phyloP scores from a whole-genome alignment of 2,888 invertebrate genomes.

The Psylliodes chrysocephalus region DNA sequence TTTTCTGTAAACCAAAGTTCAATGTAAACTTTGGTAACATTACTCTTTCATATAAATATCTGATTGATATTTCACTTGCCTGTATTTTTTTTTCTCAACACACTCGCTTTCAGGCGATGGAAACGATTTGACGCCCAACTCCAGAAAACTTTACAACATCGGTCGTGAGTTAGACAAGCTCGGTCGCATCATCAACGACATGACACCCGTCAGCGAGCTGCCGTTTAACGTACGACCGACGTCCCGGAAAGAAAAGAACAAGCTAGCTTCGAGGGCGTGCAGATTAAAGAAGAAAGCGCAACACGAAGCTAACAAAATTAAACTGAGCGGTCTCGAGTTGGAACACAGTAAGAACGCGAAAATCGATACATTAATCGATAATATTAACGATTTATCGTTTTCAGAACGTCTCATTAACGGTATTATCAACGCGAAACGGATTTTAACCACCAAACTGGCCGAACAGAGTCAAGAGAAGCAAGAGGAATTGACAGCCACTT shows the following conservation, averaged over 20 bases:
- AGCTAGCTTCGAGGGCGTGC: conserved; percentile 95
- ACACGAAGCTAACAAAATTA: conserved; percentile 98
- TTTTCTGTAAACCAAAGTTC: no score
- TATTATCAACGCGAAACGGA: conserved; percentile 80
- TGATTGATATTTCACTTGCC: no score
- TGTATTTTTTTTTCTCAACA: no score
- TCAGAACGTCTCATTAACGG: conserved; percentile 82
- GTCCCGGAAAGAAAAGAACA: conserved; percentile 98
- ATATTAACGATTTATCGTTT: no score
- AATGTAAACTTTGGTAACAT: no score
- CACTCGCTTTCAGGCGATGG: conserved; percentile 94
- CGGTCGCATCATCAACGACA: conserved; percentile 91
- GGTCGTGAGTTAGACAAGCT: conserved; percentile 93
- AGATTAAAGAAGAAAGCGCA: conserved; percentile 98
- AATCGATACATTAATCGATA: no score
- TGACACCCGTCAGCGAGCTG: conserved; percentile 94
- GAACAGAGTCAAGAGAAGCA: conserved; percentile 68
- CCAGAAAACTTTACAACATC: conserved; percentile 88
- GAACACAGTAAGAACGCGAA: conserved; percentile 90
- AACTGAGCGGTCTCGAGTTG: conserved; percentile 89
- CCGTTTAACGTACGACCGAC: conserved; percentile 90
- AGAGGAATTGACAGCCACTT: conserved; percentile 76
- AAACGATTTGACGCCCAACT: conserved; percentile 96
- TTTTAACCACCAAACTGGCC: conserved; percentile 74
- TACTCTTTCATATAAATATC: no score